Conservation (phyloP, 1,140 invertebrate genomes). For the Grapholita molesta region DNA sequence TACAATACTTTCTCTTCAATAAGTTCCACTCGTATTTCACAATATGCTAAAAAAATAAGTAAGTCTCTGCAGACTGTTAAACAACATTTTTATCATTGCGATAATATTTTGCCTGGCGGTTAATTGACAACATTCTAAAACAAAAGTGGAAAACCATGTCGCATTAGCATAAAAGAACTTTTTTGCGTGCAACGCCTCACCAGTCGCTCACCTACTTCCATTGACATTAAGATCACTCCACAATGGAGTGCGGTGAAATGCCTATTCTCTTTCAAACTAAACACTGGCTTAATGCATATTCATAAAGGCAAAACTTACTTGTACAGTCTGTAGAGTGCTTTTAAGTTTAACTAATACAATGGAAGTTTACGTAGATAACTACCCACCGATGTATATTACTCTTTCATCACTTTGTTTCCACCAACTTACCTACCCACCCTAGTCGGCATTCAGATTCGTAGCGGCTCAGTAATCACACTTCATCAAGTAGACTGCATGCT, state of each 20-base stretch:
- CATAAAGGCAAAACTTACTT: background rate
- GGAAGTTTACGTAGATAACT: no score
- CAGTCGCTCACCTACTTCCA: constrained; percentile 20
- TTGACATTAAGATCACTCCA: constrained; percentile 37
- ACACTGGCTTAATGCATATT: background rate
- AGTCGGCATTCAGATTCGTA: background rate
- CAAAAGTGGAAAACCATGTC: constrained; percentile 24
- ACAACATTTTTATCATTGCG: background rate
- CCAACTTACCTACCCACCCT: background rate
- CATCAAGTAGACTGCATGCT: constrained; percentile 12
- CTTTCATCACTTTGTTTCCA: background rate
- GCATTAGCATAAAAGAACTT: constrained; percentile 40
- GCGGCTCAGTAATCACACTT: constrained; percentile 11
- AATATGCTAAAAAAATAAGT: no score
- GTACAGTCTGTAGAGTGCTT: no score
- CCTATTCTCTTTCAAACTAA: constrained; percentile 21
- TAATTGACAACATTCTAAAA: constrained; percentile 15
- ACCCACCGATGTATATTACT: background rate
- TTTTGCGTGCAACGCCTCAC: constrained; percentile 26
- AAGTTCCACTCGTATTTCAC: no score
- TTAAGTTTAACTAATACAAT: no score
- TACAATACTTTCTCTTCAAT: no score
- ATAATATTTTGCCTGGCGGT: background rate
- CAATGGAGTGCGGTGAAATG: constrained; percentile 23
- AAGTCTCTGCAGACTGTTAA: background rate